Conservation (phyloP, 2,113 vertebrate genomes). For the Gambusia affinis region DNA sequence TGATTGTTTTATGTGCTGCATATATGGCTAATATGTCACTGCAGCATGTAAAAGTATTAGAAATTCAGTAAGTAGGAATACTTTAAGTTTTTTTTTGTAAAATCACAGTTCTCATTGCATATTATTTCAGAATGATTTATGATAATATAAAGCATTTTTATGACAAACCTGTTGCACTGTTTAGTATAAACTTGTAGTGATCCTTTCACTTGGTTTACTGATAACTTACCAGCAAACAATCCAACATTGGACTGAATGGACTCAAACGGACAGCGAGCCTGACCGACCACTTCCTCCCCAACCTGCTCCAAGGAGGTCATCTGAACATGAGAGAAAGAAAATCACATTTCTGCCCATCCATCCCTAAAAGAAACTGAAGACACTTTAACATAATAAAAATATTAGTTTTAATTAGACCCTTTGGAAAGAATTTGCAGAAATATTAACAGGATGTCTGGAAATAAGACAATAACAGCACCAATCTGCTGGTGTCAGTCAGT, state of each 20-base stretch:
- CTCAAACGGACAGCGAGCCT: constrained; percentile 92
- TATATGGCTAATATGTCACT: not conserved
- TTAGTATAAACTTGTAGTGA: not conserved
- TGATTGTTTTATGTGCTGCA: too few relatives aligned
- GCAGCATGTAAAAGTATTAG: not conserved
- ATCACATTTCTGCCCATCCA: too few relatives aligned
- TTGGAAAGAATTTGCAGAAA: not conserved
- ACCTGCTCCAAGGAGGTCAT: constrained; percentile 81
- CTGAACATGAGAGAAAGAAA: constrained; percentile 38
- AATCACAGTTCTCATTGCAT: not conserved
- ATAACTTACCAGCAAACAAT: constrained; percentile 85
- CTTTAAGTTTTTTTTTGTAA: too few relatives aligned
- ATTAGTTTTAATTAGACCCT: not conserved
- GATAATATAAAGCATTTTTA: not conserved
- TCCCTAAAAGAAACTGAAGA: not conserved
- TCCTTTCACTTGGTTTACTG: not conserved
- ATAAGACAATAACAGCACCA: not conserved
- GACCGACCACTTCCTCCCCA: constrained; percentile 87
- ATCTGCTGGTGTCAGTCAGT: constrained; percentile 2
- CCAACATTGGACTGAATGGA: constrained; percentile 88
- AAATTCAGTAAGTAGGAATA: too few relatives aligned
- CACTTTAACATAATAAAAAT: not conserved
- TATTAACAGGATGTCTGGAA: not conserved
- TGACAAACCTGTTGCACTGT: not conserved
- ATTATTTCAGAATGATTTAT: not conserved